Evolutionary conservation across 1,140 invertebrate species (phyloP).

Genomic region (Scaptomyza graminum): DNA sequence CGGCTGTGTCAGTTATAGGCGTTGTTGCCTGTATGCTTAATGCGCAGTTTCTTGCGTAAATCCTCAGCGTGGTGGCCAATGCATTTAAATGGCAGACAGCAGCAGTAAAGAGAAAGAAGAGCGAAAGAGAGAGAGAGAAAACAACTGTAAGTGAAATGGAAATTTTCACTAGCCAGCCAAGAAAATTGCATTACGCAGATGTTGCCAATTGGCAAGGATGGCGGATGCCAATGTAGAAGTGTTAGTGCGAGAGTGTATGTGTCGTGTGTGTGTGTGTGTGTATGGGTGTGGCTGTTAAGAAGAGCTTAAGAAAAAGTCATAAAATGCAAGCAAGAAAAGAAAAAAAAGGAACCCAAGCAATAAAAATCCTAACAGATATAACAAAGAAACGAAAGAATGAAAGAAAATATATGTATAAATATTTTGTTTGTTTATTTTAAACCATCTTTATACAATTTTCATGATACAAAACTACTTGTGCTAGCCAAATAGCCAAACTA

Average conservation of each 20-base stretch:
- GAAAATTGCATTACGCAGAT: slow-evolving; percentile 78
- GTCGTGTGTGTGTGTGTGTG: not conserved
- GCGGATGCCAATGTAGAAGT: not conserved
- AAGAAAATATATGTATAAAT: not conserved
- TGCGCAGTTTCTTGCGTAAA: slow-evolving; percentile 56
- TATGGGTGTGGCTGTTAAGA: slow-evolving; percentile 44
- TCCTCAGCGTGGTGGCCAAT: slow-evolving; percentile 37
- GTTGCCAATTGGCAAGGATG: slow-evolving; percentile 62
- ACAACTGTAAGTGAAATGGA: slow-evolving; percentile 10
- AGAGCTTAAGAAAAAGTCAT: slow-evolving; percentile 71
- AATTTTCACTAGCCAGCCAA: slow-evolving; percentile 56
- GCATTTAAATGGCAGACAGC: slow-evolving; percentile 49
- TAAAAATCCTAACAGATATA: slow-evolving; percentile 55
- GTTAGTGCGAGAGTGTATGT: too few relatives aligned
- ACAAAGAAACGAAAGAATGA: slow-evolving; percentile 32
- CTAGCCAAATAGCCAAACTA: slow-evolving; percentile 50
- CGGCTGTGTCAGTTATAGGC: slow-evolving; percentile 32
- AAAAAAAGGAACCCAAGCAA: slow-evolving; percentile 64
- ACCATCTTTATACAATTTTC: slow-evolving; percentile 48
- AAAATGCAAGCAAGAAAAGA: slow-evolving; percentile 74
- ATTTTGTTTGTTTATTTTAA: not conserved
- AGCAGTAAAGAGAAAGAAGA: slow-evolving; percentile 28
- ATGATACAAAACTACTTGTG: slow-evolving; percentile 30
- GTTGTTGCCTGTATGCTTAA: slow-evolving; percentile 33
- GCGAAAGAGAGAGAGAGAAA: slow-evolving; percentile 25